Conservation (phyloP, 2,113 vertebrate genomes). For the Colossoma macropomum region DNA sequence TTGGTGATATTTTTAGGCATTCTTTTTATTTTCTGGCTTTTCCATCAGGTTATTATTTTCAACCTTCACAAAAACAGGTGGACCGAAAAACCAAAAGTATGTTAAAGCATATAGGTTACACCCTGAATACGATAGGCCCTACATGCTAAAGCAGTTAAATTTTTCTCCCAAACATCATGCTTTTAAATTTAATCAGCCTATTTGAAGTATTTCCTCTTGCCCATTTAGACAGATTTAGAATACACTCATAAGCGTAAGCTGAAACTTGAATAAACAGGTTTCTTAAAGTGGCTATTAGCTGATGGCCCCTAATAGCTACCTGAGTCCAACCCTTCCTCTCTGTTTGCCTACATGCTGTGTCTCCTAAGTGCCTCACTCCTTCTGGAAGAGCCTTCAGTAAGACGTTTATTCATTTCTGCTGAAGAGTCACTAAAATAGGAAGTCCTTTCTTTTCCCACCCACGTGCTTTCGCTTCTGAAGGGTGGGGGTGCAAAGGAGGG, state of each 20-base stretch:
- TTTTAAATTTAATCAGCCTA: background rate
- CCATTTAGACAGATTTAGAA: background rate
- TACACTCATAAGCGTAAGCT: background rate
- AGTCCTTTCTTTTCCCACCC: constrained; percentile 7
- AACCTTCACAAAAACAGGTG: too few relatives aligned
- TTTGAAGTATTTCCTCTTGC: background rate
- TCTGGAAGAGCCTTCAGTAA: background rate
- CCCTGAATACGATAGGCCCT: too few relatives aligned
- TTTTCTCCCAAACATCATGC: background rate
- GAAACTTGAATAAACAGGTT: background rate
- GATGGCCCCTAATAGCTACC: background rate
- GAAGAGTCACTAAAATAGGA: background rate
- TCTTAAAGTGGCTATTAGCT: constrained; percentile 3
- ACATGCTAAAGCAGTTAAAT: too few relatives aligned
- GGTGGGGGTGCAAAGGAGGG: background rate
- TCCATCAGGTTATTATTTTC: too few relatives aligned
- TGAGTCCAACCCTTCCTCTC: background rate
- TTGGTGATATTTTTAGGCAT: too few relatives aligned
- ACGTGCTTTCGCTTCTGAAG: background rate
- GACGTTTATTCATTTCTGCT: constrained; percentile 3
- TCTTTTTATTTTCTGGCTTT: too few relatives aligned
- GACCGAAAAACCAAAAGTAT: too few relatives aligned
- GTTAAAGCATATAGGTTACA: too few relatives aligned
- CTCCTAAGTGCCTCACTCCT: background rate
- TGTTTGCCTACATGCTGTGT: constrained; percentile 2